These are phyloP conservation scores for Caenorhabditis sp. DNA, from an alignment of 2,888 invertebrate genomes.

Conservation along the genomic window DNA sequence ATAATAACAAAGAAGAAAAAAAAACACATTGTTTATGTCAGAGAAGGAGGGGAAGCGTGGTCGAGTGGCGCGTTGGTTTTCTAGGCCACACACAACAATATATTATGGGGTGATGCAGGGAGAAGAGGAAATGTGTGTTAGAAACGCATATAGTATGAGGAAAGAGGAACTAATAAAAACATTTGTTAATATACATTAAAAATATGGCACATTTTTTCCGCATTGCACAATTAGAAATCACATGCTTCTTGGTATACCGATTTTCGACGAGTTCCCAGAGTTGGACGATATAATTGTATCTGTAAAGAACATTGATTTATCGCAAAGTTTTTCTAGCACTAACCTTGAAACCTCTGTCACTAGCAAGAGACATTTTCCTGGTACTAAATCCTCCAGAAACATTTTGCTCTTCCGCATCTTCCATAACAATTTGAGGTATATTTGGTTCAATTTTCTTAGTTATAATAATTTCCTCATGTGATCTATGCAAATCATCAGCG, in stretches of 20 bases:
- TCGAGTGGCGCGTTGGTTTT: not conserved
- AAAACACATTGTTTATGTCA: not conserved
- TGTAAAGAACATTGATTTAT: constrained; percentile 1
- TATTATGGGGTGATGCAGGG: no score
- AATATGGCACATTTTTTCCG: no score
- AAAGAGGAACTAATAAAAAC: no score
- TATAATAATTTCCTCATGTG: constrained; percentile 50
- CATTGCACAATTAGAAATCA: constrained; percentile 20
- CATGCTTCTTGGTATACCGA: constrained; percentile 25
- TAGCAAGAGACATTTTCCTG: constrained; percentile 4
- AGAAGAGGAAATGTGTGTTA: no score
- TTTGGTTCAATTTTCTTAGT: constrained; percentile 30
- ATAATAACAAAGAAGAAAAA: not conserved
- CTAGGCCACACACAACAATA: not conserved
- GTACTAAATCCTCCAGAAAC: not conserved
- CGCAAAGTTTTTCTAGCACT: no score
- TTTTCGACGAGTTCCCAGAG: constrained; percentile 11
- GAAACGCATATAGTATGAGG: no score
- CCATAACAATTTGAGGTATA: not conserved
- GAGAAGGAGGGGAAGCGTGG: not conserved
- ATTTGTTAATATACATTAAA: no score
- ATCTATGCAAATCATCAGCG: constrained; percentile 13
- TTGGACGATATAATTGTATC: constrained; percentile 22
- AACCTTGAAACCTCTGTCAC: not conserved
- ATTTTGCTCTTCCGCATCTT: not conserved